phyloP scores from a whole-genome alignment of 2,797 vertebrate genomes.

The Moxostoma hubbsi region DNA sequence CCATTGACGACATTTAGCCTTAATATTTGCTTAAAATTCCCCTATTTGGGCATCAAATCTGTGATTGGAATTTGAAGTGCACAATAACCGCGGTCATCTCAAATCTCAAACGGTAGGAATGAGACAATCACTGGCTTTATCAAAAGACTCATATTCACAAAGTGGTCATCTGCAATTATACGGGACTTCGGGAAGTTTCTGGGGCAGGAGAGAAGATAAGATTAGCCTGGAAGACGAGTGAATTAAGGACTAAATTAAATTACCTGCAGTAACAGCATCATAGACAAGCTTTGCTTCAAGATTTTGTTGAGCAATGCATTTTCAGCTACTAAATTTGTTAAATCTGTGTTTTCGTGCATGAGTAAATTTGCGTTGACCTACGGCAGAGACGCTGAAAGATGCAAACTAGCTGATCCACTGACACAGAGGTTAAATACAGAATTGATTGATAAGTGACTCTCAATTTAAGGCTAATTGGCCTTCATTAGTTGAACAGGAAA shows the following conservation, averaged over 20 bases:
- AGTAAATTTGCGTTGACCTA: constrained; percentile 10
- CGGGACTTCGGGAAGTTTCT: background rate
- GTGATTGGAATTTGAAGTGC: too few species aligned
- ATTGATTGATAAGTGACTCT: constrained; percentile 37
- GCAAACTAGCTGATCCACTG: background rate
- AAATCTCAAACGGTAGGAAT: background rate
- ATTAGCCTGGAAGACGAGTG: background rate
- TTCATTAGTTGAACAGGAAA: constrained; percentile 36
- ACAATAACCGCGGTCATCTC: too few species aligned
- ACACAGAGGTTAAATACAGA: too few species aligned
- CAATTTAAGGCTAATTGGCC: constrained; percentile 33
- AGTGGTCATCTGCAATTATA: constrained; percentile 7
- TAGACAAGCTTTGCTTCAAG: background rate
- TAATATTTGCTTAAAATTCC: too few species aligned
- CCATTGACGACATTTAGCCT: too few species aligned
- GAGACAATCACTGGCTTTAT: background rate
- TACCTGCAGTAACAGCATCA: background rate
- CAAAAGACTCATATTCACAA: constrained; percentile 15
- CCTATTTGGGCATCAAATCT: too few species aligned
- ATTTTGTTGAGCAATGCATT: background rate
- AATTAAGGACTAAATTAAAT: background rate
- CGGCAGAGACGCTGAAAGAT: background rate
- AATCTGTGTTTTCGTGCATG: constrained; percentile 9
- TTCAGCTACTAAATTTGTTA: background rate
- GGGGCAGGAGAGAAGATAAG: background rate